Percentiles rank a stretch among this genome's conserved stretches.
phyloP scores from a whole-genome alignment of 2,888 invertebrate species.

The Leucophenga maculata region DNA sequence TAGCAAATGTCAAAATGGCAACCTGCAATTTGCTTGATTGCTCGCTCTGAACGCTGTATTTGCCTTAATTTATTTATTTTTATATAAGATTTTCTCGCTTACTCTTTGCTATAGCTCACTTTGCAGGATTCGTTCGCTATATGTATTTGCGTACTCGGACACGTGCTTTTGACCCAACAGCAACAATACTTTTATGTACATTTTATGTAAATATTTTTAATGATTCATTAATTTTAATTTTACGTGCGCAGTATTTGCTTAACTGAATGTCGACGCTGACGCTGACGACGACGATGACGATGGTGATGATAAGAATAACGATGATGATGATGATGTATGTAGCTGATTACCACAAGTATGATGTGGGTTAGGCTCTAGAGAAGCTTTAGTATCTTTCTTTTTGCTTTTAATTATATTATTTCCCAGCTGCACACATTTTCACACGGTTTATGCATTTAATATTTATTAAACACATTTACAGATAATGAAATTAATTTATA shows the following conservation, averaged over 20 bases:
- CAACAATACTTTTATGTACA: conserved; percentile 18
- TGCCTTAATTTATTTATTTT: conserved; percentile 14
- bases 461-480: conserved; percentile 11
- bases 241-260: conserved; percentile 18
- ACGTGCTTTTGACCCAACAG: not conserved
- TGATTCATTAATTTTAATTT: conserved; percentile 28
- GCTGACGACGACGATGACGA: conserved; percentile 1
- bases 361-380: not conserved
- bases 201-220: conserved; percentile 27
- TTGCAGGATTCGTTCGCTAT: not conserved
- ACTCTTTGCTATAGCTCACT: not conserved
- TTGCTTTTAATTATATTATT: not conserved
- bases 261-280: not conserved
- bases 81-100: not conserved
- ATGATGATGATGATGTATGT: not conserved
- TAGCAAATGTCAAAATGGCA: conserved; percentile 24
- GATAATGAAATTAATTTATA: not conserved
- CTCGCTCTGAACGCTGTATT: conserved; percentile 14
- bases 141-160: not conserved
- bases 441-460: not conserved
- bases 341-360: not conserved
- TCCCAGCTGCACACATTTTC: not conserved
- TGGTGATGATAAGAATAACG: not conserved
- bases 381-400: not conserved
- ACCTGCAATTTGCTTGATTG: conserved; percentile 36